Evolutionary conservation across 2,113 vertebrate species (phyloP).

Genomic region (Passer domesticus): DNA sequence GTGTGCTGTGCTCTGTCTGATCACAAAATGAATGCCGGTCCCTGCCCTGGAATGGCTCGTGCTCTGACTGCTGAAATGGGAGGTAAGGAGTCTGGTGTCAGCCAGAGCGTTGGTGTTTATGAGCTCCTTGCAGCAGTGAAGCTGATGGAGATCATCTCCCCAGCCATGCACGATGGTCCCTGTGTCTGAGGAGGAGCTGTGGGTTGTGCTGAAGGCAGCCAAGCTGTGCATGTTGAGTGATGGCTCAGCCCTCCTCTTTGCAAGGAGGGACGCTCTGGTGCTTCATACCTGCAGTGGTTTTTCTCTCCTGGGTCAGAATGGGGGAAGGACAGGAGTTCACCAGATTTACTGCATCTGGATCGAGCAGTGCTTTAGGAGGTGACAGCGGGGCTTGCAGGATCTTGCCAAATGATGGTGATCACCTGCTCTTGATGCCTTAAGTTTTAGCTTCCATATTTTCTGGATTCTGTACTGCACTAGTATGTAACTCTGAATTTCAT

Average conservation of each 20-base stretch:
- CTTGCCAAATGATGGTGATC: not conserved
- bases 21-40: not conserved
- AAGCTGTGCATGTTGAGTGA: rapidly evolving
- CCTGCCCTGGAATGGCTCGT: not conserved
- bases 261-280: not conserved
- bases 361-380: not conserved
- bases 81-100: not conserved
- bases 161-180: rapidly evolving
- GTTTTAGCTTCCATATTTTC: not conserved
- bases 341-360: not conserved
- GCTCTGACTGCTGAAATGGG: rapidly evolving
- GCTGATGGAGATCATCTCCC: not conserved
- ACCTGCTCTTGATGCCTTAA: not conserved
- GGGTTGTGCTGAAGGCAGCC: not conserved
- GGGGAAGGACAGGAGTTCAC: not conserved
- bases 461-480: not conserved
- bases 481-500: too few species aligned
- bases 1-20: not conserved
- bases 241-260: not conserved
- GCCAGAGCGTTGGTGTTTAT: not conserved
- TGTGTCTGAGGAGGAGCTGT: not conserved
- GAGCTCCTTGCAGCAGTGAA: not conserved
- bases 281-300: not conserved
- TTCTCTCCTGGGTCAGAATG: not conserved
- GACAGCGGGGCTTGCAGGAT: not conserved